Evolutionary conservation across 2,113 vertebrate genomes (phyloP).

Genomic region (Sylvia atricapilla): DNA sequence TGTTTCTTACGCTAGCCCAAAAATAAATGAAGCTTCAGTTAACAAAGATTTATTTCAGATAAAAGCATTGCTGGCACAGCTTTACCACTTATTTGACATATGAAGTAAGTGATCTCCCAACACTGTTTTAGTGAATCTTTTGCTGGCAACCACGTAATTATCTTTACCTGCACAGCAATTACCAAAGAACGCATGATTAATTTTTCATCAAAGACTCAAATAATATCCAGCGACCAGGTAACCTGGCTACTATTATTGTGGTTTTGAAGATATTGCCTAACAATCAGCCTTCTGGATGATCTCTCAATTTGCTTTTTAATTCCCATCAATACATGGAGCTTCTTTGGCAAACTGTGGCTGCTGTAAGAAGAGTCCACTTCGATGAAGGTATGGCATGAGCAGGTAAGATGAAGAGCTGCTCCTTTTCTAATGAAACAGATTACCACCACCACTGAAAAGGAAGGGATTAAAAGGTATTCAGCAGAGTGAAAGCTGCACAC

Average conservation of each 20-base stretch:
- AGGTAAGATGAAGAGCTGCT: not conserved
- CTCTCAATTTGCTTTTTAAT: not conserved
- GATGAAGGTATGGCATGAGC: not conserved
- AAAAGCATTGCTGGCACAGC: not conserved
- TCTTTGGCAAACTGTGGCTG: not conserved
- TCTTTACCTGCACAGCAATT: not conserved
- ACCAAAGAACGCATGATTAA: not conserved
- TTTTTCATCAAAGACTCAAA: not conserved
- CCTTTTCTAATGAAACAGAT: not conserved
- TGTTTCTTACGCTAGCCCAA: not conserved
- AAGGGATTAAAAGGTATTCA: not conserved
- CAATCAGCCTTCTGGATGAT: not conserved
- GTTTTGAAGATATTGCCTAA: not conserved
- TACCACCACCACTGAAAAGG: not conserved
- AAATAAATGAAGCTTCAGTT: not conserved
- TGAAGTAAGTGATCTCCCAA: not conserved
- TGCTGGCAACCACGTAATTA: not conserved
- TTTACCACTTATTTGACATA: not conserved
- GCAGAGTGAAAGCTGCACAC: not conserved
- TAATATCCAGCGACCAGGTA: not conserved
- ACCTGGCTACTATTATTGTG: not conserved
- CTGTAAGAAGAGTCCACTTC: not conserved
- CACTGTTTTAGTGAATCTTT: not conserved
- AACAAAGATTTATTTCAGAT: not conserved
- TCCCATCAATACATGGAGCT: not conserved